Evolutionary conservation across 2,888 invertebrate species (phyloP).

Genomic region (Apomyelois bistriatella): DNA sequence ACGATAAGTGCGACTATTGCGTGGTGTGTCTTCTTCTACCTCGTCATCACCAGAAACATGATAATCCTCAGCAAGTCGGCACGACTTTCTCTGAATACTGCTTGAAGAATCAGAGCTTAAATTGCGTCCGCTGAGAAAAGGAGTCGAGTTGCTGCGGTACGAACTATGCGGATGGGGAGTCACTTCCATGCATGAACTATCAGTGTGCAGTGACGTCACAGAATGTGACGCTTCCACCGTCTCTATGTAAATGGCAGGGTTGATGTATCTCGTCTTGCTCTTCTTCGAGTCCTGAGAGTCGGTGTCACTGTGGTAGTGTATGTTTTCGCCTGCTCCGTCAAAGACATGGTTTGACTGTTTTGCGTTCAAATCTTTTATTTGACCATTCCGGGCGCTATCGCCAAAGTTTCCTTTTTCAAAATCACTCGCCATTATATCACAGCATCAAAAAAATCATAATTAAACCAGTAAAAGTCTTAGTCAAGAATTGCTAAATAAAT

Average conservation of each 20-base stretch:
- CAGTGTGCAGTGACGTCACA: conserved; percentile 59
- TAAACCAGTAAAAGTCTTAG: conserved; percentile 18
- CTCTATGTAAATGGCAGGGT: conserved; percentile 82
- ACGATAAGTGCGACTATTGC: conserved; percentile 54
- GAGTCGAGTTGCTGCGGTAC: conserved; percentile 68
- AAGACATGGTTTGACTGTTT: conserved; percentile 60
- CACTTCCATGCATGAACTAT: conserved; percentile 47
- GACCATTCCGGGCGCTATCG: conserved; percentile 53
- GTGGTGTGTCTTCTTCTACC: conserved; percentile 48
- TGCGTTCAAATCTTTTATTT: conserved; percentile 34
- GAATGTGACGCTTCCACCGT: conserved; percentile 63
- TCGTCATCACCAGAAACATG: conserved; percentile 24
- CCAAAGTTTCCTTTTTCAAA: conserved; percentile 57
- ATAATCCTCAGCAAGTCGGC: conserved; percentile 39
- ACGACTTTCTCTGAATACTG: conserved; percentile 64
- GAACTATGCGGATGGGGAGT: conserved; percentile 70
- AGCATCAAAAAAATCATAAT: background rate
- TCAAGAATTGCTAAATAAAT: conserved; percentile 31
- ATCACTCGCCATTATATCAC: conserved; percentile 48
- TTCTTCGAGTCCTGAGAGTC: conserved; percentile 60
- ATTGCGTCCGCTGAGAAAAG: conserved; percentile 58
- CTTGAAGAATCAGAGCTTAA: conserved; percentile 49
- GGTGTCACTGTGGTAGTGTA: conserved; percentile 66
- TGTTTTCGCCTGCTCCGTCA: conserved; percentile 67
- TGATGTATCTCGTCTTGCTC: conserved; percentile 76